Evolutionary conservation across 2,797 vertebrate species (phyloP), one percentile per base, ranked within the genome.

Genomic region (Sciurus vulgaris): DNA sequence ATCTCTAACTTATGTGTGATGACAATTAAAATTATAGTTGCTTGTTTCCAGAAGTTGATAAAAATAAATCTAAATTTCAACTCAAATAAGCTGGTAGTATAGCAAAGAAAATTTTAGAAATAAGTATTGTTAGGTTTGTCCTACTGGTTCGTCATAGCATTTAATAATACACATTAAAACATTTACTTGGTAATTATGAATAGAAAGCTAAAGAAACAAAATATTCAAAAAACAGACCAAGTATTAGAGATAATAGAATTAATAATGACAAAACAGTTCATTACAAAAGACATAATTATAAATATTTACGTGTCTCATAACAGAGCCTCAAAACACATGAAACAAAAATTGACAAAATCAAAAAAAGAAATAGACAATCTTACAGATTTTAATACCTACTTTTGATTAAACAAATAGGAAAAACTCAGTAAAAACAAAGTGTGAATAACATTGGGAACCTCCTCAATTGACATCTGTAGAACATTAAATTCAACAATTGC

Each of bases 161-260:
- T 88, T 76, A 51, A 47, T 86, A 78, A 76, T 89, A 86, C 35
- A 90, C 83, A 72, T 92, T 41, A 63, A 89, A 86, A 69, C 28
- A 93, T 76, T 65, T 72, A 14, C 89, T 51, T 91, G 24, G n/a
- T 17, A 92, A 78, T 69, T 84, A 73, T 89, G 69, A 78, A 44
- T 83, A 89, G 51, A 77, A 83, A 92, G n/a, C 74, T 59, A 85
- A 94, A 88, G 38, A 78, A 84, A 85, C 17, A 91, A 72, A 87
- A 85, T 20, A 83, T 70, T 74, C 9, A 70, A 72, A 38, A 84
- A 65, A 65, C 56, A 88, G 26, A 77, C 12, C 26, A 17, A 41
- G 5, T 56, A 47, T 72, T 89, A 93, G 41, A 95, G 7, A 82
- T 41, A 86, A 65, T 41, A 49, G 33, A 70, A 4, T 69, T 93